These are phyloP conservation scores for Pogoniulus pusillus DNA, from an alignment of 2,797 vertebrate species.

Conservation along the genomic window DNA sequence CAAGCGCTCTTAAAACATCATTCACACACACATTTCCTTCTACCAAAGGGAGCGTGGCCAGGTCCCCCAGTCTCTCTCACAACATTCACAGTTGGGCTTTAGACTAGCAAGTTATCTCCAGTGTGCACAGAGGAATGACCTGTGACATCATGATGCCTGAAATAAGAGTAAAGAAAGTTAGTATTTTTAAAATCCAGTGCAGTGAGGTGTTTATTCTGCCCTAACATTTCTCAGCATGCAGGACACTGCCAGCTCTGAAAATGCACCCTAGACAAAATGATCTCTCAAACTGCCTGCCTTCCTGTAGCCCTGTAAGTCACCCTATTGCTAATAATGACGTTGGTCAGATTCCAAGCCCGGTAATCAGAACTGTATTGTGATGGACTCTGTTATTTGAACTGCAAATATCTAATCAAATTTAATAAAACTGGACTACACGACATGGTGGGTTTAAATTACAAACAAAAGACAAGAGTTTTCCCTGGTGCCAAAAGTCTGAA, in stretches of 20 bases:
- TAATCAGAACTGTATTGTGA: slow-evolving; percentile 19
- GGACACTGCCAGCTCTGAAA: not conserved
- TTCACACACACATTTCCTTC: not conserved
- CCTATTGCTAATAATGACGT: not conserved
- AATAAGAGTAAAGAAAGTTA: not conserved
- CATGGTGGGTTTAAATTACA: slow-evolving; percentile 30
- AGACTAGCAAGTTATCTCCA: not conserved
- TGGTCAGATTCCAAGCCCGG: not conserved
- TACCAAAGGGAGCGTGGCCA: not conserved
- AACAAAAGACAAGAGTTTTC: slow-evolving; percentile 5
- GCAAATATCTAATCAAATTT: slow-evolving; percentile 52
- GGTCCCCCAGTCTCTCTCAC: not conserved
- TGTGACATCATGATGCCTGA: not conserved
- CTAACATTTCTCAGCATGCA: not conserved
- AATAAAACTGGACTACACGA: slow-evolving; percentile 34
- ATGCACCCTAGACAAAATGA: not conserved
- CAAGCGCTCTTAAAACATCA: not conserved
- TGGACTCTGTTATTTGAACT: slow-evolving; percentile 20
- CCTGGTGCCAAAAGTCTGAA: slow-evolving; percentile 45
- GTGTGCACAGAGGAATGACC: not conserved
- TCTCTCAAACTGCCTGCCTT: not conserved
- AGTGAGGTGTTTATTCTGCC: not conserved
- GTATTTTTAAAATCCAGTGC: not conserved
- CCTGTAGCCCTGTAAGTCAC: not conserved
- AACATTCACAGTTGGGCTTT: not conserved